Evolutionary conservation across 2,113 vertebrate species (phyloP).

Genomic region (Ictidomys tridecemlineatus): DNA sequence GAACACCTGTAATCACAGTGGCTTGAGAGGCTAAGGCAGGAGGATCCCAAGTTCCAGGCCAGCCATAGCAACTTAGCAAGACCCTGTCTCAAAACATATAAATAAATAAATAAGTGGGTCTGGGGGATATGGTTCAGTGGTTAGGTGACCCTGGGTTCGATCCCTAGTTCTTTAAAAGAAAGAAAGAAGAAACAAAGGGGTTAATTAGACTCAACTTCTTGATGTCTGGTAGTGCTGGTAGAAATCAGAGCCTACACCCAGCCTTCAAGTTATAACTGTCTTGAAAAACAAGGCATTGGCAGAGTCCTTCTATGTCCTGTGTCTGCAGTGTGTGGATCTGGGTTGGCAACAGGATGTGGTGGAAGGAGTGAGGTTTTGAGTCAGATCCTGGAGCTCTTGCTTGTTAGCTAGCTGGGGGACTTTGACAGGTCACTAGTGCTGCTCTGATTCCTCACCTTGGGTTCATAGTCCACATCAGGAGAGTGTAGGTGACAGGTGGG

Average conservation of each 20-base stretch:
- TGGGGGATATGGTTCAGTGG: too few relatives aligned
- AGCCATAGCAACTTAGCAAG: too few relatives aligned
- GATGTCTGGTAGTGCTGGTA: not conserved
- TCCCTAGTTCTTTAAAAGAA: too few relatives aligned
- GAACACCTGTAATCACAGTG: too few relatives aligned
- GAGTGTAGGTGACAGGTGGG: fast-evolving
- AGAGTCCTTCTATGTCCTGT: not conserved
- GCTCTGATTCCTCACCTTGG: not conserved
- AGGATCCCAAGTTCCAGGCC: too few relatives aligned
- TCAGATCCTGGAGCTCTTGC: not conserved
- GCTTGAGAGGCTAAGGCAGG: too few relatives aligned
- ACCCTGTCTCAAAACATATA: too few relatives aligned
- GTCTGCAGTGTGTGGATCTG: not conserved
- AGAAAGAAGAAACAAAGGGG: not conserved
- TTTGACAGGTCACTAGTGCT: not conserved
- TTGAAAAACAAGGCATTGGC: not conserved
- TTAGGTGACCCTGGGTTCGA: too few relatives aligned
- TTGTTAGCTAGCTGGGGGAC: not conserved
- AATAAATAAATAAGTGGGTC: too few relatives aligned
- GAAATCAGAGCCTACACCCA: not conserved
- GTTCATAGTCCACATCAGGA: not conserved
- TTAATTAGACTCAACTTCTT: not conserved
- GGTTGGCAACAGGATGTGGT: not conserved
- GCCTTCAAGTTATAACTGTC: not conserved
- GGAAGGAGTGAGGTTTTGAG: not conserved